Evolutionary conservation across 2,113 vertebrate genomes (phyloP).

Genomic region (Shinisaurus crocodilurus): DNA sequence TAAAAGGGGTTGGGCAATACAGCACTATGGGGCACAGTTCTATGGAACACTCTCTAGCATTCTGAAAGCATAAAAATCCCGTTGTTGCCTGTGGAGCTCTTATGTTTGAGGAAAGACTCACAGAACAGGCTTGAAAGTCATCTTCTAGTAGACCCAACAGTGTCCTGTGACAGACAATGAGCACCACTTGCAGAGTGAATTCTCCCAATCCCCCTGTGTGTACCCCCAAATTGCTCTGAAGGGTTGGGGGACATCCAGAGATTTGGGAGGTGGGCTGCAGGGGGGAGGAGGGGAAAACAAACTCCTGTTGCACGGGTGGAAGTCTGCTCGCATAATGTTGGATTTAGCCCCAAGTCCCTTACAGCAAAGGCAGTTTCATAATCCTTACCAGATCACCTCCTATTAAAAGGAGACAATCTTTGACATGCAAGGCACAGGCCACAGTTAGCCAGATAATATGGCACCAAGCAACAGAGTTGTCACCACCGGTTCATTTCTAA

Average conservation of each 20-base stretch:
- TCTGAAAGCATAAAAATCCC: neutral
- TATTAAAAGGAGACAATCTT: neutral
- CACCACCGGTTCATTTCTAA: neutral
- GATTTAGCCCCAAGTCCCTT: neutral
- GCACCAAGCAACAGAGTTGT: neutral
- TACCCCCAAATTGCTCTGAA: no score
- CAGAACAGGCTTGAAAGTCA: neutral
- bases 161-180: no score
- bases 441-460: neutral
- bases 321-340: no score
- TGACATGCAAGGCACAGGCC: neutral
- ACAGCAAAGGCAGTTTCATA: neutral
- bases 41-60: neutral
- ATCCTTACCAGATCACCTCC: neutral
- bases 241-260: no score
- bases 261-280: no score
- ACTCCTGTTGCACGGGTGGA: no score
- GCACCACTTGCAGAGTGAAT: no score
- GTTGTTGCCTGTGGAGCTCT: neutral
- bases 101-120: neutral
- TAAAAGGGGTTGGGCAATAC: no score
- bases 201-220: no score
- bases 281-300: no score
- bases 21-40: neutral
- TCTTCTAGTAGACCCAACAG: neutral